Evolutionary conservation across 2,113 vertebrate species (phyloP).

Genomic region (Mustela nigripes): DNA sequence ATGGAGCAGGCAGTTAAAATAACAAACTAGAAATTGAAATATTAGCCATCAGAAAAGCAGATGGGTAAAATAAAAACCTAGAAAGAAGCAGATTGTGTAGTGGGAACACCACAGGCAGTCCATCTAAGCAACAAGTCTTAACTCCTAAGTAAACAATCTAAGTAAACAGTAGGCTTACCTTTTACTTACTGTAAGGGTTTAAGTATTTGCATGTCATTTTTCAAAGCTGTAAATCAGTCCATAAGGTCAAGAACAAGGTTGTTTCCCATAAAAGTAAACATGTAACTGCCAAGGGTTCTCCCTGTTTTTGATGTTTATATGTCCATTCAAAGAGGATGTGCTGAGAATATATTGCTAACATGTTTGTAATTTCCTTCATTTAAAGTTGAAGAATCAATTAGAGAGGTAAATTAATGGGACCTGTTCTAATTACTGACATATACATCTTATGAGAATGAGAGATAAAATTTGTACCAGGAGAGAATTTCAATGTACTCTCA

Average conservation of each 20-base stretch:
- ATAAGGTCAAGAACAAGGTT: not conserved
- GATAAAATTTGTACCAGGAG: not conserved
- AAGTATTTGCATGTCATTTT: not conserved
- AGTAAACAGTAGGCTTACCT: not conserved
- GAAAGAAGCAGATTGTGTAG: not conserved
- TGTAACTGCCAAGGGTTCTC: not conserved
- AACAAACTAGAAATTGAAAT: conserved; percentile 54
- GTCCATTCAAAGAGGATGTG: not conserved
- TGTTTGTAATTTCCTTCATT: not conserved
- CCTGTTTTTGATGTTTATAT: not conserved
- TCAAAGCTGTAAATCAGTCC: not conserved
- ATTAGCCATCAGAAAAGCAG: conserved; percentile 50
- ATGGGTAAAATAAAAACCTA: not conserved
- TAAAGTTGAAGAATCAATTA: conserved; percentile 11
- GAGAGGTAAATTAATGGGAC: not conserved
- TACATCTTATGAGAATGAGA: not conserved
- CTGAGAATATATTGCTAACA: not conserved
- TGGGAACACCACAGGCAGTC: not conserved
- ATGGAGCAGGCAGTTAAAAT: conserved; percentile 34
- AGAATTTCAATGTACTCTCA: not conserved
- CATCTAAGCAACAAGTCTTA: not conserved
- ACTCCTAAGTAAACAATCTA: not conserved
- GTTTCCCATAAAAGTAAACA: not conserved
- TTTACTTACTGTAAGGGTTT: not conserved
- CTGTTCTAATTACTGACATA: not conserved